Evolutionary conservation across 1,140 invertebrate genomes (phyloP).

Genomic region (Pinna nobilis): DNA sequence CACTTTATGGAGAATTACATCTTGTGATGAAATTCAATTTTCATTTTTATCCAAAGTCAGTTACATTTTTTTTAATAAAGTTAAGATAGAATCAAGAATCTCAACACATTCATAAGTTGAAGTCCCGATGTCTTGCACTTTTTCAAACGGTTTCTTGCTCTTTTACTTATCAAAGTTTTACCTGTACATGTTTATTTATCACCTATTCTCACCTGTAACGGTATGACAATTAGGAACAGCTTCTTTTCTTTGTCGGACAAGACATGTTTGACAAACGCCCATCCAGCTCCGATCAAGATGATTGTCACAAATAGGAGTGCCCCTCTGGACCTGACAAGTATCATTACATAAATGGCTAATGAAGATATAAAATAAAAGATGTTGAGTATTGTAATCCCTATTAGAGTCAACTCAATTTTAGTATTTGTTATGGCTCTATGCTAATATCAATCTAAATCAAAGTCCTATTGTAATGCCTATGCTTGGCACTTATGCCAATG

Average conservation of each 20-base stretch:
- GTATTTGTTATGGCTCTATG: no score
- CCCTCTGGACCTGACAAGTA: conserved; percentile 86
- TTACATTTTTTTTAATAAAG: background rate
- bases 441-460: no score
- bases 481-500: no score
- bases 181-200: conserved; percentile 4
- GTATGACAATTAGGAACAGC: conserved; percentile 99
- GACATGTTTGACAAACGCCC: conserved; percentile 99
- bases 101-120: background rate
- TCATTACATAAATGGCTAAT: conserved; percentile 34
- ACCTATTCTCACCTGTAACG: conserved; percentile 91
- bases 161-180: background rate
- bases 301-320: conserved; percentile 97
- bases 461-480: no score
- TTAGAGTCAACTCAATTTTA: background rate
- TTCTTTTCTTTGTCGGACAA: conserved; percentile 97
- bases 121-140: no score
- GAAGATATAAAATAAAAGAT: background rate
- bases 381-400: background rate
- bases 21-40: no score
- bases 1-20: no score
- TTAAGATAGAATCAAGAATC: background rate
- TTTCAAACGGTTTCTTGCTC: background rate
- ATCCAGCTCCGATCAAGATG: conserved; percentile 97
- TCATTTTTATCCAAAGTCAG: no score